Evolutionary conservation across 1,140 invertebrate species (phyloP).

Genomic region (Probaryconus sp.): DNA sequence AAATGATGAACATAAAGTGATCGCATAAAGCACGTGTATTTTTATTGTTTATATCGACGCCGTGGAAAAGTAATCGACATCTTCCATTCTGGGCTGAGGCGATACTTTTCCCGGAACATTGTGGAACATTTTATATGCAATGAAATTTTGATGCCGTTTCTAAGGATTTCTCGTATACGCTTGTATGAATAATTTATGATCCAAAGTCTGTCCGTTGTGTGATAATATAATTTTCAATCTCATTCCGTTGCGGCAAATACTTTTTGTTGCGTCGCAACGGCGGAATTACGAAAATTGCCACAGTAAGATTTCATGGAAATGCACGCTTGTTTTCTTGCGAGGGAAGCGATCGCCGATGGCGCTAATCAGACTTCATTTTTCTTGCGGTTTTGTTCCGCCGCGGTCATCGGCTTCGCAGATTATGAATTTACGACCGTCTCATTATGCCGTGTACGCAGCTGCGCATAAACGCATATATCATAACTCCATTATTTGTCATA

Average conservation of each 20-base stretch:
- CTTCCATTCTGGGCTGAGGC: constrained; percentile 4
- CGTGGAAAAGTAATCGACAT: too few species aligned
- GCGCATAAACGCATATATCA: constrained; percentile 33
- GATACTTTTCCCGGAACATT: not conserved
- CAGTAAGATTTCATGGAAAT: constrained; percentile 24
- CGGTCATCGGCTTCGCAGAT: constrained; percentile 52
- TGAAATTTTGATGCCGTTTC: constrained; percentile 42
- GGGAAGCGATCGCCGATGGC: constrained; percentile 18
- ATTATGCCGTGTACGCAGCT: constrained; percentile 33
- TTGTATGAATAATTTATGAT: constrained; percentile 37
- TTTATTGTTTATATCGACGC: too few species aligned
- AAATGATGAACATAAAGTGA: too few species aligned
- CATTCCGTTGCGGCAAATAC: not conserved
- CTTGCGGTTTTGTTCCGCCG: constrained; percentile 16
- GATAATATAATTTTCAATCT: constrained; percentile 35
- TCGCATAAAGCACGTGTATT: too few species aligned
- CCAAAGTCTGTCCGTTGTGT: not conserved
- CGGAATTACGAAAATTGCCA: constrained; percentile 30
- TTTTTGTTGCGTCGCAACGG: constrained; percentile 10
- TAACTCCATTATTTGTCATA: constrained; percentile 47
- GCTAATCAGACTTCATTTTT: constrained; percentile 31
- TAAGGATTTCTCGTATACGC: constrained; percentile 11
- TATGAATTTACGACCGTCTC: constrained; percentile 48
- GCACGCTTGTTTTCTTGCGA: constrained; percentile 2
- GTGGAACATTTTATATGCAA: constrained; percentile 36